Evolutionary conservation across 2,113 vertebrate genomes (phyloP).

Genomic region (Phocoena sinus): DNA sequence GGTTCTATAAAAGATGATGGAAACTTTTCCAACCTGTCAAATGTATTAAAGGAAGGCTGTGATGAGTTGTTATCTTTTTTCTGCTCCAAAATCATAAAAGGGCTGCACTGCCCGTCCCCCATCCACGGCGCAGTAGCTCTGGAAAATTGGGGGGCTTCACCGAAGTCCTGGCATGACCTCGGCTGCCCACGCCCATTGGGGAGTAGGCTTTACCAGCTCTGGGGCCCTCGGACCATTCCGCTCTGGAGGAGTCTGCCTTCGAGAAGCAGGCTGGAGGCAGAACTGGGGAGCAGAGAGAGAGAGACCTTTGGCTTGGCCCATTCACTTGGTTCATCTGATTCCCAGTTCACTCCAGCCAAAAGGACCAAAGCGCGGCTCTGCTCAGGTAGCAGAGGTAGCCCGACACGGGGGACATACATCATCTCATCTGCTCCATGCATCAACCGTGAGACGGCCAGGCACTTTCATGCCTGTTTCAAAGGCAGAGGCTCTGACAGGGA

Average conservation of each 20-base stretch:
- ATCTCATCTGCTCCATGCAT: fast-evolving
- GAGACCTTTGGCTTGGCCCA: background rate
- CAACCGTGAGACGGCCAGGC: too few relatives aligned
- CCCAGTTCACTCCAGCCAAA: background rate
- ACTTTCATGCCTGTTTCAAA: background rate
- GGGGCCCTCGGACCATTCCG: fast-evolving
- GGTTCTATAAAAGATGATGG: background rate
- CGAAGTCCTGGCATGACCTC: background rate
- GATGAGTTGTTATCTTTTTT: background rate
- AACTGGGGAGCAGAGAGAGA: background rate
- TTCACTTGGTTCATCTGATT: background rate
- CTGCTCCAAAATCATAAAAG: background rate
- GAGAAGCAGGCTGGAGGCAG: background rate
- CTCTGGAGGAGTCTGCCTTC: too few relatives aligned
- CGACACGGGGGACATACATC: fast-evolving
- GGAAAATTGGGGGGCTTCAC: background rate
- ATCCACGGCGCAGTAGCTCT: fast-evolving
- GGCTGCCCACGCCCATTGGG: fast-evolving
- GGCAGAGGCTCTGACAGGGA: background rate
- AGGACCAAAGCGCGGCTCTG: background rate
- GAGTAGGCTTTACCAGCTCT: too few relatives aligned
- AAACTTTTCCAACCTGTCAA: background rate
- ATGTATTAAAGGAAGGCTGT: background rate
- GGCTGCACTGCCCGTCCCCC: background rate
- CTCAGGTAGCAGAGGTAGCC: fast-evolving